Evolutionary conservation across 2,113 vertebrate genomes (phyloP), one percentile per base, ranked within the genome.

Genomic region (Anhinga rufa): DNA sequence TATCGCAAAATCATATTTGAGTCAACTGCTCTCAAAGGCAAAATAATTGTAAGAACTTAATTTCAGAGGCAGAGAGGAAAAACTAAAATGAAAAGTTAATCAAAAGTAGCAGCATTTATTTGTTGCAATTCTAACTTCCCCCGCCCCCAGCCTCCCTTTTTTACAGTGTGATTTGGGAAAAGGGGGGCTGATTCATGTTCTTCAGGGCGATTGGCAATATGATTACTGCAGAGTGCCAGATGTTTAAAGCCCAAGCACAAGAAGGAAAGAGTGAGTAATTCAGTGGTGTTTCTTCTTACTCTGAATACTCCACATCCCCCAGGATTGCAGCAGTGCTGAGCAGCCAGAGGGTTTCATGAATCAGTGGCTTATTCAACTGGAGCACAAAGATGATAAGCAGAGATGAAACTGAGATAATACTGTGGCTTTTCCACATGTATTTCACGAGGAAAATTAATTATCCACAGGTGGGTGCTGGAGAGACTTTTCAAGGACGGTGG

Each of bases 81-180:
- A 87, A n/a, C 17, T 44, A 40, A 74, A 90, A 72, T 29, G 3
- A n/a, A 46, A 81, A 70, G 17, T 36, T 76, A 46, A 90, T 40
- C 4, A 34, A 29, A 85, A 44, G 9, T 12, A 42, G 2, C 8
- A 3, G 25, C 51, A 64, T 34, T 64, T 75, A 48, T 75, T 66
- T 62, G 17, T 25, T 74, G 18, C 20, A 51, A 60, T 55, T 72
- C 10, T 36, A 61, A 51, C 8, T 12, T 1, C 6, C 2, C 3
- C 1, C 17, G 17, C 1, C 2, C 9, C 10, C 3, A 0, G 1
- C 5, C 5, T 7, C 16, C 20, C 11, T 22, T 44, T 82, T 79
- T 65, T n/a, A 38, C 6, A 42, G 31, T 52, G 32, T 51, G 24
- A 48, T 66, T 57, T 93, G 20, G 10, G 32, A 92, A 61, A 86